Base-by-base conservation (phyloP, 1,140 invertebrate genomes). In the Papilio machaon region DNA sequence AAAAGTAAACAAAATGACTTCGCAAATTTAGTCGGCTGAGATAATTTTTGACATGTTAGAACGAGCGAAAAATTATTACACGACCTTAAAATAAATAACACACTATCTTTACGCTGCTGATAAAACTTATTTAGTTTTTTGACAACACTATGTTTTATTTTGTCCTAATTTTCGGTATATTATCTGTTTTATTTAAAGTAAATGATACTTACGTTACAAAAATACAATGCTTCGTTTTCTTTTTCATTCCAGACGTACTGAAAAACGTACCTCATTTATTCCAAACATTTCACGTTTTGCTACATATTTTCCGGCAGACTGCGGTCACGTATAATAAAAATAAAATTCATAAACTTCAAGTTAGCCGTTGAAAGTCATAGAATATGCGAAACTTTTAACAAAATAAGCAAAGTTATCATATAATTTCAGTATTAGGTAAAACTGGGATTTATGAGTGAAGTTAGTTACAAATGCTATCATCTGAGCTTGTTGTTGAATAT, bases 61-160 rank as follows among this genome's bases (percentile, higher is more conserved):
- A 30, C 17, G 23, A 35, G 47, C 49, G 75, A 60, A 78, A 58
- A 78, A 58, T 76, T 78, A 78, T 60, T 78, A 78, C 52, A 60
- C 30, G 75, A 78, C 75, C 75, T 52, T 77, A 35, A 9, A 60
- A 76, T 77, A 77, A 77, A 78, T 78, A 78, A 78, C 49, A 52
- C 49, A 77, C n/a, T 43, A 77, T 78, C 75, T 78, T 52, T 54
- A 30, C 47, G 19, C n/a, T 23, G 15, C 30, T 15, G 64, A 70
- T 70, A 70, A 70, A 70, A 70, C 60, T 64, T 64, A 64, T 30
- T 64, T 60, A 5, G 60, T 30, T 70, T 35, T 35, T 67, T 23
- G 47, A 54, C 52, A 54, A 6, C 8, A 58, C n/a, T 67, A 15
- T 67, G 5, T 30, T 6, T 38, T 70, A 35, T 70, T 30, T 6